Evolutionary conservation across 2,888 invertebrate species (phyloP).

Genomic region (Lucinisca nassula): DNA sequence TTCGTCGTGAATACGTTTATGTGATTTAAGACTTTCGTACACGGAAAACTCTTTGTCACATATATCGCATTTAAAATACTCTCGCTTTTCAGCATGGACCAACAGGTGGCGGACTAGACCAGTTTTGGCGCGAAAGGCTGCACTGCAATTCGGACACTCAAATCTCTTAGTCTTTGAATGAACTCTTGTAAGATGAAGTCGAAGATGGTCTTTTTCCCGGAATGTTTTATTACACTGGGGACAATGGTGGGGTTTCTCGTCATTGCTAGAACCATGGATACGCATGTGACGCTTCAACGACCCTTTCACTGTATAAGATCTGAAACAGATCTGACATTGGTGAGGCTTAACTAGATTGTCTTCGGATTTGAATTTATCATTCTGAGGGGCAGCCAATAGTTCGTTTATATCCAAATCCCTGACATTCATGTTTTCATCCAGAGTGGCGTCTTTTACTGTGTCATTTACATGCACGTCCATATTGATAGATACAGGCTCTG

Average conservation of each 20-base stretch:
- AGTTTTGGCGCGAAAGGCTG: neutral
- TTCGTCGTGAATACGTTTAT: neutral
- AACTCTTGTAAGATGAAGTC: neutral
- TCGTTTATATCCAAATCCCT: too few relatives aligned
- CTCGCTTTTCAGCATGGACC: neutral
- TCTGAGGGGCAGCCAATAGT: too few relatives aligned
- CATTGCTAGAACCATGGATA: neutral
- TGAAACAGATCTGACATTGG: neutral
- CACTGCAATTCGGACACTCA: neutral
- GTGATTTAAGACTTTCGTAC: neutral
- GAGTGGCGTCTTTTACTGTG: too few relatives aligned
- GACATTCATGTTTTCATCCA: too few relatives aligned
- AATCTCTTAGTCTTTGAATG: neutral
- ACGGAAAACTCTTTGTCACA: neutral
- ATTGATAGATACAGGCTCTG: too few relatives aligned
- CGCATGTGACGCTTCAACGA: neutral
- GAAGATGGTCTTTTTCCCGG: neutral
- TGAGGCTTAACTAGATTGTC: neutral
- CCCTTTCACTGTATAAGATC: neutral
- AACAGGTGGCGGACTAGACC: neutral
- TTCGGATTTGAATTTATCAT: too few relatives aligned
- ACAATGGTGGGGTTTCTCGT: neutral
- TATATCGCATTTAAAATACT: neutral
- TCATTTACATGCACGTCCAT: too few relatives aligned
- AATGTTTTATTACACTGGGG: neutral